These are phyloP conservation scores for Phrynosoma platyrhinos DNA, from an alignment of 2,113 vertebrate species.

Conservation along the genomic window DNA sequence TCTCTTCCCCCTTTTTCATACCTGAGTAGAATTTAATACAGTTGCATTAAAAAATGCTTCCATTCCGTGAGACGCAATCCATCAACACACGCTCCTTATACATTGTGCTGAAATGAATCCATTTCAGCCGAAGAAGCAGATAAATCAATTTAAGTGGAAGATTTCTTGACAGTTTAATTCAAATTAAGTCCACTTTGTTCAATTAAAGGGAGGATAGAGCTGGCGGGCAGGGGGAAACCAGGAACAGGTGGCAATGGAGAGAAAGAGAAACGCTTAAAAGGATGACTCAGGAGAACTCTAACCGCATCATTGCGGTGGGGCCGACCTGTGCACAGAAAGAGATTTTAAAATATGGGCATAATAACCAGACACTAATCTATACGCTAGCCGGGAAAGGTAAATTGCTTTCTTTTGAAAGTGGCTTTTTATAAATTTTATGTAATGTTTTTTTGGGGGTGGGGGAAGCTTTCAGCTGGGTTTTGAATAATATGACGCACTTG, in stretches of 20 bases:
- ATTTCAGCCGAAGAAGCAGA: conserved; percentile 71
- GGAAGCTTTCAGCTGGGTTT: conserved; percentile 37
- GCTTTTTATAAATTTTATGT: conserved; percentile 46
- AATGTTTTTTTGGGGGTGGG: background rate
- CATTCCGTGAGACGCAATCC: conserved; percentile 46
- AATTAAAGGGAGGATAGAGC: conserved; percentile 10
- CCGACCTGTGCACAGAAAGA: background rate
- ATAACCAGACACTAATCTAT: conserved; percentile 68
- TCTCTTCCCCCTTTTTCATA: conserved; percentile 73
- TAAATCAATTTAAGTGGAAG: conserved; percentile 73
- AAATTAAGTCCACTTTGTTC: conserved; percentile 45
- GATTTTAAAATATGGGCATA: conserved; percentile 56
- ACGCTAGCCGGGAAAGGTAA: conserved; percentile 58
- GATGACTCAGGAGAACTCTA: conserved; percentile 2
- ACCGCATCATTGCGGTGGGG: background rate
- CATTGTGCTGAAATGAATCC: conserved; percentile 76
- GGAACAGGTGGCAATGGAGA: background rate
- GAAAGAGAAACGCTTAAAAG: background rate
- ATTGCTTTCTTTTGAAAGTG: conserved; percentile 54
- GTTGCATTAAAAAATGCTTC: conserved; percentile 79
- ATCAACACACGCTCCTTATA: conserved; percentile 48
- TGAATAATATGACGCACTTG: background rate
- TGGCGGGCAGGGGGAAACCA: background rate
- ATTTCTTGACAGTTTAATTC: conserved; percentile 46
- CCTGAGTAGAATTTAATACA: conserved; percentile 80